Base-by-base conservation (phyloP, 2,888 invertebrate genomes). In the Acanthoscelides obtectus region DNA sequence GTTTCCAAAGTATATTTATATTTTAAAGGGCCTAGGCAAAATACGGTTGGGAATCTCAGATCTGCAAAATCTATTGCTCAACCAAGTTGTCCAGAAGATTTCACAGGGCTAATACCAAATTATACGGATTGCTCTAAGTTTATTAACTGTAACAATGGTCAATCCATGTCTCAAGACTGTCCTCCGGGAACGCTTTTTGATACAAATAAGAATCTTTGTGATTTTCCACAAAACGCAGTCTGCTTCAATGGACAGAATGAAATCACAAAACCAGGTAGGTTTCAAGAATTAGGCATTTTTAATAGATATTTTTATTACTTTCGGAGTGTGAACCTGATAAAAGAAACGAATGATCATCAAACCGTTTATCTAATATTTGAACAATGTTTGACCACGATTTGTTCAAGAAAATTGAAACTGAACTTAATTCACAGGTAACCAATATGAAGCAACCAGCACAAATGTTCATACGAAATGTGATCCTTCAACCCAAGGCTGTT, bases 71-170 rank as follows among this genome's bases (percentile, higher is more conserved):
- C 74, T 1, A 70, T 72, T 4, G 72, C 76, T 72, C 82, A 83
- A 78, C 82, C 84, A 0, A 79, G 80, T 66, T 91, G 91, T 79
- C 88, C 88, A 0, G 75, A 81, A 12, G 86, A 86, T 5, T 82
- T 87, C 20, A 87, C 82, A 66, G 91, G 91, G 0, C 77, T 90
- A 6, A 83, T 88, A 22, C 88, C 89, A 0, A 89, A 92, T 83
- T 90, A 90, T 2, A 83, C 82, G 0, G 88, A 91, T 73, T 92
- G 92, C 76, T 85, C 86, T 0, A 90, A 90, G 79, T 92, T 89
- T 79, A 82, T 92, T 4, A 89, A 89, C 77, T 92, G 92, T 79
- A 88, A 86, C 22, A 85, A 88, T 75, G 91, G 91, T 0, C 79
- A 80, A 3, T 84, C 85, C 22, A 86, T 88, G 8, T 83, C 88